Evolutionary conservation across 2,888 invertebrate species (phyloP), one percentile per base, ranked within the genome.

Genomic region (Hyposoter didymator): DNA sequence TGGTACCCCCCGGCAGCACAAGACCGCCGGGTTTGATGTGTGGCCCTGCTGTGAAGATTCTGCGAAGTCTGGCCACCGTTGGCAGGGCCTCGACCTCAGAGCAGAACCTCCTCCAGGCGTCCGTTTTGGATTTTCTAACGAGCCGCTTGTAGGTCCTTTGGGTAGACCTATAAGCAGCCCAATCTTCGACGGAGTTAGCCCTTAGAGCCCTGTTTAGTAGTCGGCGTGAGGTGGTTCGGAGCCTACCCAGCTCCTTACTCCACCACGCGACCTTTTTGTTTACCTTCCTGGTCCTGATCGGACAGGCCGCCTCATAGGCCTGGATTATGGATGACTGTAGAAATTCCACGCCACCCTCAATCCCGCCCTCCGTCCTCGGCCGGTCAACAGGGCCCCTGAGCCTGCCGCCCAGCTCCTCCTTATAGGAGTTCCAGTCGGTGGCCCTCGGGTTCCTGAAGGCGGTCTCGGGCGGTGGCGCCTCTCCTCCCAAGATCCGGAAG

Each of bases 221-320:
- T 17, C 47, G 70, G 4, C 85, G 67, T 0, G 69, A 55, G 7
- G 14, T 0, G 14, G 32, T 6, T 19, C 78, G 72, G 17, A 62
- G 22, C 17, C 17, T 59, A 7, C 28, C 66, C 6, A 86, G 82
- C 35, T 82, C 28, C 0, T 28, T 10, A 32, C 82, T 86, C 86
- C 86, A 87, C 86, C 75, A 84, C 4, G 85, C 32, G 1, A 75
- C 70, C 47, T n/a, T 69, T 47, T 70, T 64, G n/a, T 1, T 17
- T 17, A 4, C 3, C 17, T 8, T 17, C n/a, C 49, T 49, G 49
- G 17, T 17, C 6, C 7, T 59, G 47, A 12, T 19, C 0, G 74
- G 84, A 10, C 76, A 88, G 47, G 69, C 78, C 0, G 47, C 59
- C n/a, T 82, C 87, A 28, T 81, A 86, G 45, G 80, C 49, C n/a